Base-by-base conservation (phyloP, 2,888 invertebrate species). In the Drosophila merina region DNA sequence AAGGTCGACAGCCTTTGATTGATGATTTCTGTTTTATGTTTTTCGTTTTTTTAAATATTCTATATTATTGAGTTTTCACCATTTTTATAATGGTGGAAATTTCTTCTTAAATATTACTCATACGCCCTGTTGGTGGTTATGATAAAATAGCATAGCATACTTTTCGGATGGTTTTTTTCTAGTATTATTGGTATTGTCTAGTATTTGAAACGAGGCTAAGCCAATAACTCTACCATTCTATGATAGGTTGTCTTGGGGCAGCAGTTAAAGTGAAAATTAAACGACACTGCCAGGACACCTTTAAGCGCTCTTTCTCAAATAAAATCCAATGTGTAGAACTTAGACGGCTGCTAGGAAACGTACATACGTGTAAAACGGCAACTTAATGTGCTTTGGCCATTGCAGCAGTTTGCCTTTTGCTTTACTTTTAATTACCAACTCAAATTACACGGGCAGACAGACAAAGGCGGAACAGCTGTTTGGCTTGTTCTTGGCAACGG, bases 361-460 rank as follows among this genome's bases (percentile, higher is more conserved):
- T 26, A 45, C 50, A 52, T 59, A 72, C 45, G 47, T 52, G 57
- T 60, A 54, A 44, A 58, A 56, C 60, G 86, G 77, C 55, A 75
- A 79, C 77, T 83, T 79, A 76, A 79, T 86, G 77, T 70, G 77
- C 70, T 36, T 36, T 36, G 47, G 45, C 52, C 69, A 52, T 54
- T 68, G 62, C 57, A 71, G 72, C 64, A 64, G 63, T 56, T 63
- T 86, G 73, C 79, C 70, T 81, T 81, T 81, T 81, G 79, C 85
- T 82, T 69, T 79, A 81, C 82, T 87, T 82, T 87, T 82, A 82
- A 82, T 82, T 82, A 82, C 86, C 82, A 82, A 76, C 82, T 82
- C 71, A 73, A 87, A 82, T 87, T 85, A 79, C 82, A 81, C 64
- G 74, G 64, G 70, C 64, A 76, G 57, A 72, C 67, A 64, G 58